Evolutionary conservation across 2,888 invertebrate genomes (phyloP).

Genomic region (Apamea anceps): DNA sequence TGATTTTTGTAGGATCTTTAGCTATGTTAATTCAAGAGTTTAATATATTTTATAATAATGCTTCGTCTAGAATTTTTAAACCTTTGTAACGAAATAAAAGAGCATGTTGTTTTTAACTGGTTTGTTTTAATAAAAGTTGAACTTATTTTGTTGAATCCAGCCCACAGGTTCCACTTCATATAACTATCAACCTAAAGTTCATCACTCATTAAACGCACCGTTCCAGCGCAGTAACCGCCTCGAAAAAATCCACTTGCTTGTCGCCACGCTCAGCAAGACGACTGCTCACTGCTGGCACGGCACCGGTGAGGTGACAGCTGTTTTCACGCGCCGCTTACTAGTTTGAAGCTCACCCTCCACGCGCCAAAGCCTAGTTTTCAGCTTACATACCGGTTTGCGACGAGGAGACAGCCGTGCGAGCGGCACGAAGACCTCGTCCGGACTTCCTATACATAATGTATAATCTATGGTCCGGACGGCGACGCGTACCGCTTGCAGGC

Average conservation of each 20-base stretch:
- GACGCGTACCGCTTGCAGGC: too few relatives aligned
- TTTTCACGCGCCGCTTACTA: background rate
- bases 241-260: too few relatives aligned
- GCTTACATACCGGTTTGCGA: background rate
- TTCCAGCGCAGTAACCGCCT: background rate
- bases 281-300: background rate
- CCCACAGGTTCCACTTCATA: background rate
- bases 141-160: background rate
- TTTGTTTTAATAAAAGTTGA: conserved; percentile 4
- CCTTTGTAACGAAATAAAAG: conserved; percentile 39
- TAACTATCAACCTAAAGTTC: background rate
- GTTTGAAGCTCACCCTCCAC: background rate
- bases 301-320: background rate
- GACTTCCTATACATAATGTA: too few relatives aligned
- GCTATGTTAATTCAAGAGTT: conserved; percentile 11
- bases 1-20: conserved; percentile 66
- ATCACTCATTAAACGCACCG: background rate
- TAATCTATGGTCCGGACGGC: too few relatives aligned
- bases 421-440: too few relatives aligned
- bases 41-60: conserved; percentile 51
- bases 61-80: conserved; percentile 48
- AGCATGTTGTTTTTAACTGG: background rate
- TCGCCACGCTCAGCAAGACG: background rate
- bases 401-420: too few relatives aligned
- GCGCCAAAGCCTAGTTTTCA: background rate